These are phyloP conservation scores for Lytechinus variegatus DNA, from an alignment of 35 echinoderm and acorn worm species.

Conservation along the genomic window DNA sequence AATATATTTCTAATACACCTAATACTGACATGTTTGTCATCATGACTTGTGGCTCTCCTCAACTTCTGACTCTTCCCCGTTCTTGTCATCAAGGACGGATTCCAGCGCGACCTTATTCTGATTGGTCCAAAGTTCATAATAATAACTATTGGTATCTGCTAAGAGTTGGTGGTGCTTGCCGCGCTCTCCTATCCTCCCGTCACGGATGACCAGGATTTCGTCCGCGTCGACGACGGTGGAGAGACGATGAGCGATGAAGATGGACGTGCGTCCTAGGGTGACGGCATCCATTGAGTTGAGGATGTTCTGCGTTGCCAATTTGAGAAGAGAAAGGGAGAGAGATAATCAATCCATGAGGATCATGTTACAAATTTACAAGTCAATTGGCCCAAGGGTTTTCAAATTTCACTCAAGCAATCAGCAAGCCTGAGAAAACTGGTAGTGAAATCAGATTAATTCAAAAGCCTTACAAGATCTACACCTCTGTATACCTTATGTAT, in stretches of 20 bases:
- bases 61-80: slow-evolving; percentile 29
- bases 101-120: slow-evolving; percentile 72
- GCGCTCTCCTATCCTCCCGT: slow-evolving; percentile 77
- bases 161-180: slow-evolving; percentile 81
- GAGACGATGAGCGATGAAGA: slow-evolving; percentile 94
- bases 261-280: slow-evolving; percentile 72
- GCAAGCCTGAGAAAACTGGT: no score
- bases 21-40: not conserved
- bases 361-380: no score
- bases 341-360: no score
- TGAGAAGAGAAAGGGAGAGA: not conserved
- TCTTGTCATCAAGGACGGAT: not conserved
- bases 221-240: slow-evolving; percentile 88
- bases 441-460: no score
- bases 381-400: no score
- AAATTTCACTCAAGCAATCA: no score
- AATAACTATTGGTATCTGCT: slow-evolving; percentile 73
- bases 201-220: slow-evolving; percentile 81
- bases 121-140: slow-evolving; percentile 88
- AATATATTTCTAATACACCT: not conserved
- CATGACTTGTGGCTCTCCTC: slow-evolving; percentile 33
- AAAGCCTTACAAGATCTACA: no score
- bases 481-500: no score
- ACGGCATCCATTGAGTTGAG: slow-evolving; percentile 84
- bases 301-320: slow-evolving; percentile 76